Base-by-base conservation (phyloP, 1,140 invertebrate species). In the Nymphalis io region DNA sequence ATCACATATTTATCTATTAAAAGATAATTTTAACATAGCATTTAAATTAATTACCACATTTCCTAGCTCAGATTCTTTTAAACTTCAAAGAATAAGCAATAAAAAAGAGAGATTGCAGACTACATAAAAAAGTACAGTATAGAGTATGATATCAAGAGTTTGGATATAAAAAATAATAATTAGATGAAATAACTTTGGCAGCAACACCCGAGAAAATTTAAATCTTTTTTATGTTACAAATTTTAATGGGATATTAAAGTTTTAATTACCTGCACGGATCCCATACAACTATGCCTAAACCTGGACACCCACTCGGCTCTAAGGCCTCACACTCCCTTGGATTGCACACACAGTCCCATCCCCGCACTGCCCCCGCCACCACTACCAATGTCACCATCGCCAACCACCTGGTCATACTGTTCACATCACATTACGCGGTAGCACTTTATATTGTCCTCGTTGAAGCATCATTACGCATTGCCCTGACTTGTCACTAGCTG, bases 291-390 rank as follows among this genome's bases (percentile, higher is more conserved):
- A 93, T 91, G 59, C 93, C 93, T 60, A 93, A 80, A 8, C 93
- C 93, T 10, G 93, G 93, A 78, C 93, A 94, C 13, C 93, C 93
- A 60, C 93, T 92, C 1, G 93, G 93, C 83, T 93, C 93, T 76
- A 94, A 74, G 66, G 90, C 90, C 80, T 94, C 93, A 74, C 93
- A 94, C 81, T 94, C 93, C 69, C 92, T 86, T 42, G 90, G 92
- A 75, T 93, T 93, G 85, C 93, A 94, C 57, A 94, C 91, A 78
- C 93, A 94, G 77, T 92, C 85, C 89, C 88, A 92, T 48, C 85
- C 86, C 55, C 85, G 73, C 72, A 84, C 85, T 53, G 75, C 79
- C 46, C 82, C 83, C 60, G 82, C 83, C 62, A 83, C 74, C 81
- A 85, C 79, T 79, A 90, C 74, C 78, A 92, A 70, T 76, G 82